Evolutionary conservation across 2,113 vertebrate genomes (phyloP).

Genomic region (Sigmodon hispidus): DNA sequence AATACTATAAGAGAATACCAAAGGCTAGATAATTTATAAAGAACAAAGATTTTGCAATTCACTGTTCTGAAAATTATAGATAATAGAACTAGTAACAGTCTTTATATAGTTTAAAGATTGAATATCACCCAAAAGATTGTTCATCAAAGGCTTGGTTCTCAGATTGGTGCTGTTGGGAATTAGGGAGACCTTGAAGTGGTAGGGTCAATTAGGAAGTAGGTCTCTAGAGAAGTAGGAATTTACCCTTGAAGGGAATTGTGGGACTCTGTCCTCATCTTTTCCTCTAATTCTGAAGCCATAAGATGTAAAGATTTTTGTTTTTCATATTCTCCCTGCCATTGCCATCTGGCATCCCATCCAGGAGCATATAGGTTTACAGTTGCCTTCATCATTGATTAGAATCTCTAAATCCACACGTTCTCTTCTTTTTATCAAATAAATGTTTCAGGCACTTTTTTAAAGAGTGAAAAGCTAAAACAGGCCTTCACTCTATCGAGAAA

Average conservation of each 20-base stretch:
- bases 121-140: neutral
- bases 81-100: neutral
- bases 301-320: neutral
- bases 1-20: neutral
- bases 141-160: neutral
- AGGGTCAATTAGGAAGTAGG: neutral
- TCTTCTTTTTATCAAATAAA: neutral
- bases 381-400: neutral
- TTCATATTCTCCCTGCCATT: too few relatives aligned
- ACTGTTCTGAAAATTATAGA: neutral
- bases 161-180: neutral
- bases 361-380: neutral
- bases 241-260: neutral
- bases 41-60: neutral
- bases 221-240: neutral
- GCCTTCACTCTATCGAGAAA: neutral
- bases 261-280: too few relatives aligned
- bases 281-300: too few relatives aligned
- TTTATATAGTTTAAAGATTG: neutral
- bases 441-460: neutral
- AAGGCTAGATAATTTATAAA: neutral
- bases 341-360: neutral
- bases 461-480: neutral
- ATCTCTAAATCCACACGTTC: neutral
- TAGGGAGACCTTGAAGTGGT: neutral